Base-by-base conservation (phyloP, 2,888 invertebrate species). In the Drosophila mercatorum region DNA sequence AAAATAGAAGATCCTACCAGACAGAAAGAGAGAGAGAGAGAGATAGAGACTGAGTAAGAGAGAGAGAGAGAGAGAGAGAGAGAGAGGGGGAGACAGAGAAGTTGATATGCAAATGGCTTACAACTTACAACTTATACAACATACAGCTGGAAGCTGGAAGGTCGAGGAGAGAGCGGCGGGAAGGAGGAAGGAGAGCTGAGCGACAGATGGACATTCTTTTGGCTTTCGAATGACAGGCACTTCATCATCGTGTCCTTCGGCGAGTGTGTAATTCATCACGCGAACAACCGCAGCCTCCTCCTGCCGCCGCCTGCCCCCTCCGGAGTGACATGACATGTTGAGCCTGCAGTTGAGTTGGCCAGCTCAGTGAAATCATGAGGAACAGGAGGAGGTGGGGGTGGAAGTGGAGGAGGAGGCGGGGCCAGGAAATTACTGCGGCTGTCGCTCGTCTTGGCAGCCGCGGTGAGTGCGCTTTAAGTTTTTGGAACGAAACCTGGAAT, bases 231-330 rank as follows among this genome's bases (percentile, higher is more conserved):
- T 86, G 86, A 86, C 90, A 86, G 89, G 89, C 85, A 86, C 85
- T 89, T 88, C 85, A 86, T 86, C 85, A 86, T 88, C 86, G 76
- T 81, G 88, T 87, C 88, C 86, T 87, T 87, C 90, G 83, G 86
- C 88, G 86, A 83, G 88, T 85, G 81, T 87, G 86, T 87, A 87
- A 87, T 87, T 89, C 86, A 87, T 87, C 86, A 87, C 90, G 90
- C 86, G 90, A 89, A 88, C 86, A 88, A 88, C 90, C 90, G 77
- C 86, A 89, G 73, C 81, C 72, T 74, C 79, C 41, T 5, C 14
- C 43, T 22, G 22, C 22, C 22, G 22, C 22, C 10, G 14, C 8
- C 1, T 6, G 12, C 46, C 46, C 7, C 26, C 46, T 14, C 26
- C 46, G 0, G 28, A 65, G 51, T 70, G 81, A 86, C 88, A 77